Percentiles rank a stretch among this genome's conserved stretches.
These are phyloP conservation scores for Galeopterus variegatus DNA, from an alignment of 2,113 vertebrate genomes.

Conservation along the genomic window DNA sequence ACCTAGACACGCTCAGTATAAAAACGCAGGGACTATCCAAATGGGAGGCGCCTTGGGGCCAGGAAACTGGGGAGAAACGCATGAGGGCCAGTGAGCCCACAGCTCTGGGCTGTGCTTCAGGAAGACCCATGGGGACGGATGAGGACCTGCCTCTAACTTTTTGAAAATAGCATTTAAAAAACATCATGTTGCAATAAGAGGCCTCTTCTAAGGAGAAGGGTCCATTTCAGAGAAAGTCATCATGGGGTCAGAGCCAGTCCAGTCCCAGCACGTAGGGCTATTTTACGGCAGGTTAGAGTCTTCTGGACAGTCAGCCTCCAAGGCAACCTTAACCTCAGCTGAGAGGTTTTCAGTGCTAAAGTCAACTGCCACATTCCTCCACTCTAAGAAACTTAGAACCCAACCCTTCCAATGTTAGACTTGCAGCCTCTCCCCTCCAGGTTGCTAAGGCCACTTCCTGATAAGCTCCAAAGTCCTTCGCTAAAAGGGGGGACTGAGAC, in stretches of 20 bases:
- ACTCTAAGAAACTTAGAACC: neutral
- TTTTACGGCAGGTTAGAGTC: neutral
- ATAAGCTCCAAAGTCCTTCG: neutral
- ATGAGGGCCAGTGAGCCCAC: accelerated
- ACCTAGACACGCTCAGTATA: conserved; percentile 47
- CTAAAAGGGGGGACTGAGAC: neutral
- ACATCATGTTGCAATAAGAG: neutral
- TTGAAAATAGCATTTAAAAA: conserved; percentile 38
- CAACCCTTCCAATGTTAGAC: neutral
- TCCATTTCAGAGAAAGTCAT: neutral
- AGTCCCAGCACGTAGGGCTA: neutral
- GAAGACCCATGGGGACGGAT: neutral
- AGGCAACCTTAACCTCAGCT: neutral
- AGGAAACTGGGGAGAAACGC: neutral
- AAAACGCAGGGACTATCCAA: conserved; percentile 43
- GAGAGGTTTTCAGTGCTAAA: neutral
- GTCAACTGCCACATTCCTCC: neutral
- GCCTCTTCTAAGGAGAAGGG: conserved; percentile 46
- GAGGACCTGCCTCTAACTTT: conserved; percentile 56
- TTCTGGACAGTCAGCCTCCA: neutral
- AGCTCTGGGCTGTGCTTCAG: neutral
- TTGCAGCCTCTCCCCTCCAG: neutral
- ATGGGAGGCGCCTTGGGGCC: neutral
- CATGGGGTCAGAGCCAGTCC: neutral
- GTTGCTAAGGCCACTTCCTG: neutral